Base-by-base conservation (phyloP, 2,888 invertebrate genomes). In the Lochmaea crataegi region DNA sequence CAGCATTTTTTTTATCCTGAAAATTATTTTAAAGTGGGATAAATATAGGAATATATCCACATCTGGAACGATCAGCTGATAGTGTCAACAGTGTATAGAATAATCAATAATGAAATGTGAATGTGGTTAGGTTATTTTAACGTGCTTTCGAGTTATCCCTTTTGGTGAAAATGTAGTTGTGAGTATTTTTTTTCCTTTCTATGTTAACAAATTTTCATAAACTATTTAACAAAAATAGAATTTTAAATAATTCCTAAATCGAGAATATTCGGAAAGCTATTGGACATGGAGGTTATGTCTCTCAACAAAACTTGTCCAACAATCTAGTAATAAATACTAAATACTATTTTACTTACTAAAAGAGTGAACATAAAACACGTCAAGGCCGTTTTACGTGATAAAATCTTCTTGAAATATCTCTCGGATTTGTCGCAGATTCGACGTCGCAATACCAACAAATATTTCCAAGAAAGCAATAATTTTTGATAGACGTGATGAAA, bases 401-500 rank as follows among this genome's bases (percentile, higher is more conserved):
- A 60, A 32, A 32, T 32, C 32, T 32, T 60, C 60, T 60, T 60
- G 60, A 32, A 32, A 32, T 7, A 32, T 32, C 32, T 32, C 32
- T 32, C 32, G 2, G 32, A 63, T 42, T 42, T 63, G 38, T 63
- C 18, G 42, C n/a, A 11, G 16, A n/a, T n/a, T n/a, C n/a, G n/a
- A 9, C 16, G n/a, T n/a, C 32, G 42, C 41, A 42, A 18, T 63
- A 63, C 38, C n/a, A 38, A 53, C n/a, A 51, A 18, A 32, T 32
- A 60, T 41, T 63, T 63, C 61, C 42, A 63, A 63, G 61, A 63
- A 63, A 41, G 12, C 42, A 18, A 63, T 63, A 63, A 63, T 63
- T 42, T 63, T 63, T 38, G 42, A 41, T 42, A 63, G 61, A 63
- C 38, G 12, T 60, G 60, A 32, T 32, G n/a, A 38, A 38, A n/a